Percentiles rank a stretch among this genome's conserved stretches.
Conservation (phyloP, 2,797 vertebrate genomes). For the Threskiornis aethiopicus region DNA sequence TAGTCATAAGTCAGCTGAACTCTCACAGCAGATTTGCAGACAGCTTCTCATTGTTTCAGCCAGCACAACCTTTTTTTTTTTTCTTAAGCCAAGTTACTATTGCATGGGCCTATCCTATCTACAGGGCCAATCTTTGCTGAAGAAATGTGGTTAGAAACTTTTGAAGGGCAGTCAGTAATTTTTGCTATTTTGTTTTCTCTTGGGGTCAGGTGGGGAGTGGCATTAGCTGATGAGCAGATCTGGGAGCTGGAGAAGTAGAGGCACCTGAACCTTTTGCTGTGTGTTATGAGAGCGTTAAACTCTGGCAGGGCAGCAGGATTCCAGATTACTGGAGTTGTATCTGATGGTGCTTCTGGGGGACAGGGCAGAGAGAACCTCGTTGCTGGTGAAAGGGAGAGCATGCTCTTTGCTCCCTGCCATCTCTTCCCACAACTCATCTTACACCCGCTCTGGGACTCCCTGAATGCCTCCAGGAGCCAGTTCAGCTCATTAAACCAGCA, state of each 20-base stretch:
- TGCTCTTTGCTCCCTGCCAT: background rate
- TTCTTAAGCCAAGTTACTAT: background rate
- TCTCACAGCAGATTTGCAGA: background rate
- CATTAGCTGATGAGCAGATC: background rate
- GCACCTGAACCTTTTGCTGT: background rate
- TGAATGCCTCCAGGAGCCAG: background rate
- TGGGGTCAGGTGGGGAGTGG: background rate
- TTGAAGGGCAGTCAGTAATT: background rate
- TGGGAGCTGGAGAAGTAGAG: background rate
- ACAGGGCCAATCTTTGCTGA: background rate
- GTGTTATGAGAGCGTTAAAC: background rate
- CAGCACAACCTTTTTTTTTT: background rate
- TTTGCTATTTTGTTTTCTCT: background rate
- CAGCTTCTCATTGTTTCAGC: background rate
- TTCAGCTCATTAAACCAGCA: background rate
- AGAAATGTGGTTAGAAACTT: background rate
- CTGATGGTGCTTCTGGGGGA: background rate
- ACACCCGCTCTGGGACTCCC: background rate
- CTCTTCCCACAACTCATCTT: background rate
- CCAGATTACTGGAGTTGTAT: background rate
- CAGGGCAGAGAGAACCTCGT: fast-evolving
- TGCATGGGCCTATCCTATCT: background rate
- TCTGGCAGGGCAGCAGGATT: background rate
- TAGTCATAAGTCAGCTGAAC: background rate
- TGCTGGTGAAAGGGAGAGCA: background rate